Base-by-base conservation (phyloP, 2,888 invertebrate species). In the Plusia festucae region DNA sequence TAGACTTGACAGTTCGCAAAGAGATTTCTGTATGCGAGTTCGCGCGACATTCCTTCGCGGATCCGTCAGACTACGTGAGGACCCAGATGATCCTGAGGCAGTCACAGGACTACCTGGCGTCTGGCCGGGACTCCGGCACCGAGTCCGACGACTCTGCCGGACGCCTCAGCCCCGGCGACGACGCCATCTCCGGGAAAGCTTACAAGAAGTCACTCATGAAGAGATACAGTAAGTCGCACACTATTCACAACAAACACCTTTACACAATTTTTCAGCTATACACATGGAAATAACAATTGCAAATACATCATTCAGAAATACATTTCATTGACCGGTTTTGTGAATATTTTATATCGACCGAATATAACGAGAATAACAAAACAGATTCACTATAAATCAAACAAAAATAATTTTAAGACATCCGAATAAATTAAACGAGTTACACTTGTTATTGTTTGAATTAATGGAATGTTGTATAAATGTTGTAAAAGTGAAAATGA, bases 161-260 rank as follows among this genome's bases (percentile, higher is more conserved):
- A 86, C 89, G 96, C 88, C 93, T 96, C 93, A 95, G 96, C 92
- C 96, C 97, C 88, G 94, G 96, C 86, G 95, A 96, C 58, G 95
- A 94, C 52, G 88, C 91, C 78, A 86, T 89, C 82, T 88, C 90
- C 72, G 96, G 96, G 74, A 95, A 95, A 82, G 97, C 98, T 56
- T 98, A 98, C 96, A 98, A 98, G 96, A 98, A 98, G 93, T 98
- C 97, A 87, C 96, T 98, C 86, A 98, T 98, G 97, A 98, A 98
- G 95, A 96, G 98, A 96, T 98, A 98, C 95, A 97, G 98, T 98
- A 97, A 98, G 98, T 98, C 67, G 56, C 57, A 60, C 65, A 27
- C 20, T 30, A 60, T n/a, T 40, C 51, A 11, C 22, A 49, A 54
- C 62, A 63, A 49, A 51, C 54, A 11, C 22, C 30, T 24, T 18